Conservation (phyloP, 2,888 invertebrate species). For the Glyphotaelius pellucidus region DNA sequence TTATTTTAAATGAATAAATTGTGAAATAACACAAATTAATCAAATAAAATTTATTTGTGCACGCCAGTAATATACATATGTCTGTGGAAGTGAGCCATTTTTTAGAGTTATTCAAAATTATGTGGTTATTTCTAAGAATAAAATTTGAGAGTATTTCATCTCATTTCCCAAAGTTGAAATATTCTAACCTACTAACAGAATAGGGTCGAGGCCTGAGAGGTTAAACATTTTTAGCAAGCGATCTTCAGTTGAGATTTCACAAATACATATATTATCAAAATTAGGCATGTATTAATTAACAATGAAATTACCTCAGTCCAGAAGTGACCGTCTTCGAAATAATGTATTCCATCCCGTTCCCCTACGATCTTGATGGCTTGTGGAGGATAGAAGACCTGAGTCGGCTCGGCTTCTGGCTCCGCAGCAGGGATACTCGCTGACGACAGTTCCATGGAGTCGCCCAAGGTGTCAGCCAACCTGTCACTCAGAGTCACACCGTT, state of each 20-base stretch:
- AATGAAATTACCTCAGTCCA: slow-evolving; percentile 89
- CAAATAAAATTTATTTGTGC: too few relatives aligned
- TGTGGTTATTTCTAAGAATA: too few relatives aligned
- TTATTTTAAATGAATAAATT: too few relatives aligned
- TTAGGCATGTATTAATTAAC: background rate
- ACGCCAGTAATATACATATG: too few relatives aligned
- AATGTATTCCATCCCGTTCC: slow-evolving; percentile 91
- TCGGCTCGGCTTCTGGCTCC: slow-evolving; percentile 72
- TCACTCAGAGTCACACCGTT: slow-evolving; percentile 56
- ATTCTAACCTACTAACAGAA: too few relatives aligned
- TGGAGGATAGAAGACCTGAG: slow-evolving; percentile 79
- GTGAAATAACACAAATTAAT: too few relatives aligned
- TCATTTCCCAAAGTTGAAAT: too few relatives aligned
- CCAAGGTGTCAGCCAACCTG: slow-evolving; percentile 64
- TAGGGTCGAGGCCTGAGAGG: too few relatives aligned
- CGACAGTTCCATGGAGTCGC: slow-evolving; percentile 67
- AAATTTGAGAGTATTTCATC: too few relatives aligned
- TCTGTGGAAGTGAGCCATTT: too few relatives aligned
- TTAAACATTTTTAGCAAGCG: background rate
- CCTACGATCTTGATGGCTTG: slow-evolving; percentile 83
- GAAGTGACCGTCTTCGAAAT: slow-evolving; percentile 95
- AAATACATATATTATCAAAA: background rate
- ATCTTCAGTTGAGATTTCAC: background rate
- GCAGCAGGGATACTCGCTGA: slow-evolving; percentile 67
- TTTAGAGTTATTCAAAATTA: too few relatives aligned